A percentile compares a stretch with the other conserved stretches of the same genome.
These are phyloP conservation scores for Amblyjoppa fuscipennis DNA, from an alignment of 2,888 invertebrate genomes.

Conservation along the genomic window DNA sequence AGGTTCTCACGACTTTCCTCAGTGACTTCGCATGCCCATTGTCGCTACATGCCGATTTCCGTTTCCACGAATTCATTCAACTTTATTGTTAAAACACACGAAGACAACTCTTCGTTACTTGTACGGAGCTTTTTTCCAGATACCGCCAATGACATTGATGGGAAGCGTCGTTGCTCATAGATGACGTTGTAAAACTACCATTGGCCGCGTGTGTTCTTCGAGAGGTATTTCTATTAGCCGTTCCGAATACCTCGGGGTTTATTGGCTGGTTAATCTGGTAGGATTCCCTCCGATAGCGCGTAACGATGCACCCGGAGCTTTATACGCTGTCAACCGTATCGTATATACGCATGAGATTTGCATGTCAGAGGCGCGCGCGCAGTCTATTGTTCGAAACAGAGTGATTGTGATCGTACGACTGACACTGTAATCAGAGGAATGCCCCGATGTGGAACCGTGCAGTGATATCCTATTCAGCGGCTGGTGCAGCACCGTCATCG, in stretches of 20 bases:
- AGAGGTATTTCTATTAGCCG: conserved; percentile 11
- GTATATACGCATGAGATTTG: conserved; percentile 39
- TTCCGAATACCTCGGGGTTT: not conserved
- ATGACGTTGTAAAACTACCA: not conserved
- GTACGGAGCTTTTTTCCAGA: not conserved
- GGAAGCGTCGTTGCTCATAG: not conserved
- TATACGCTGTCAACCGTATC: not conserved
- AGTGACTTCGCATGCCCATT: conserved; percentile 34
- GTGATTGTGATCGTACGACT: conserved; percentile 60
- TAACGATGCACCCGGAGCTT: not conserved
- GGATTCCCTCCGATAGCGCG: conserved; percentile 7
- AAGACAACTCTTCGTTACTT: not conserved
- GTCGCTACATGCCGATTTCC: conserved; percentile 18
- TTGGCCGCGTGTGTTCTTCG: not conserved
- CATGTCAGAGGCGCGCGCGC: conserved; percentile 47
- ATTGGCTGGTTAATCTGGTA: conserved; percentile 18
- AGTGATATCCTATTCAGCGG: conserved; percentile 51
- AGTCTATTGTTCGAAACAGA: conserved; percentile 57
- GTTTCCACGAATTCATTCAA: conserved; percentile 9
- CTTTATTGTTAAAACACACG: not conserved
- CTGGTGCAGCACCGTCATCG: conserved; percentile 16
- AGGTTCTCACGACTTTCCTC: conserved; percentile 44
- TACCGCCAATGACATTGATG: not conserved
- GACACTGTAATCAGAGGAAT: conserved; percentile 62
- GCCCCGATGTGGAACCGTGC: conserved; percentile 44